Evolutionary conservation across 1,140 invertebrate species (phyloP), one percentile per base, ranked within the genome.

Genomic region (Sipha flava): DNA sequence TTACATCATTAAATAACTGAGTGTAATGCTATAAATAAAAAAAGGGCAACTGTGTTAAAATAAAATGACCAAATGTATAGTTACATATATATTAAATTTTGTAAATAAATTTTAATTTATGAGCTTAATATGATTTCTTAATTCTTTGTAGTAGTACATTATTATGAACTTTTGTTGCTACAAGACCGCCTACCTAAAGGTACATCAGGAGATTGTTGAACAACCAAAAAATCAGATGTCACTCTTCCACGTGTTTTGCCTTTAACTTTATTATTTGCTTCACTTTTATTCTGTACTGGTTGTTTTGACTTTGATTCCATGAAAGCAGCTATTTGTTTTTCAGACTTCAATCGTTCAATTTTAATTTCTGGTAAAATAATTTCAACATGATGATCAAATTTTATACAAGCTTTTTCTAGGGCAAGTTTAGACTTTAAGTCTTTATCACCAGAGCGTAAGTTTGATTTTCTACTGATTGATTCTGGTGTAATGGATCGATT

Each of bases 391-490:
- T 57, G 34, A n/a, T 14, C 40, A 26, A 16, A 5, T 16, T 57
- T 77, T 21, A 37, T 2, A 26, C 14, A 37, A 2, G 45, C 12
- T 21, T 75, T 75, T 21, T 75, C 49, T n/a, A 72, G n/a, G 18
- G 40, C 3, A 23, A 57, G 14, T 75, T 37, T 57, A 12, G 31
- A 23, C 26, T 77, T 77, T 3, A 12, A 23, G 3, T 59, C 52
- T 40, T 40, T 37, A 77, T 77, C 52, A 18, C 34, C 31, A 23
- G 73, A 77, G 0, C 73, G 49, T 4, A 77, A 54, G 3, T 77
- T 77, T 29, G 73, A 77, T 77, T 77, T 77, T 59, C 73, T 77
- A 59, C 4, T 59, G 3, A 9, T 40, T 29, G 7, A 43, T 57
- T 77, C 52, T 14, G 52, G 52, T 40, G 34, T 59, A 57, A 59